Evolutionary conservation across 1,140 invertebrate genomes (phyloP).

Genomic region (Oreohelix idahoensis): DNA sequence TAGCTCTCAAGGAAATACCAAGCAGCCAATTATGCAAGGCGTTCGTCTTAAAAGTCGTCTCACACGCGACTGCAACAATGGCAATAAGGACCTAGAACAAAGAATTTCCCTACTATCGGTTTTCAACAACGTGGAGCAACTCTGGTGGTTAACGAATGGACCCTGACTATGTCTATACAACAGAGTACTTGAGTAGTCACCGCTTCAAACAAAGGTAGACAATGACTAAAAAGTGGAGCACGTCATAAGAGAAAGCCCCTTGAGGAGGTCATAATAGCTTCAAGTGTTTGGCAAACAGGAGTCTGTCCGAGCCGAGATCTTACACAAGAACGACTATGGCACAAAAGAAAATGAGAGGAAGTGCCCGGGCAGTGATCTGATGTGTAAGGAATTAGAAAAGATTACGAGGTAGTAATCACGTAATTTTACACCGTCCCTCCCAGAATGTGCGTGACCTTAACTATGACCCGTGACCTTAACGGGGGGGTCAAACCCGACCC

Average conservation of each 20-base stretch:
- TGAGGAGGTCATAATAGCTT: slow-evolving; percentile 30
- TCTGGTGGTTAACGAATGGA: slow-evolving; percentile 1
- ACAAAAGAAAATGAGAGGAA: slow-evolving; percentile 7
- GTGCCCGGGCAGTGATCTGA: not conserved
- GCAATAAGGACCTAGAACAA: not conserved
- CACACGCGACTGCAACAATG: slow-evolving; percentile 14
- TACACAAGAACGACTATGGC: not conserved
- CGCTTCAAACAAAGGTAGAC: slow-evolving; percentile 12
- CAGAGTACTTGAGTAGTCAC: not conserved
- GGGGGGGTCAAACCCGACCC: not conserved
- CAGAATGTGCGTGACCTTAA: slow-evolving; percentile 18
- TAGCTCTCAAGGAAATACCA: slow-evolving; percentile 33
- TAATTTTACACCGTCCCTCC: slow-evolving; percentile 2
- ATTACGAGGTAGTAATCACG: slow-evolving; percentile 19
- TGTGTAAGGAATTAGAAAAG: slow-evolving; percentile 27
- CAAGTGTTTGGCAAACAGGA: slow-evolving; percentile 30
- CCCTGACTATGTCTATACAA: slow-evolving; percentile 25
- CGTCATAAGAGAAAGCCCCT: slow-evolving; percentile 17
- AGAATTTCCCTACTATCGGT: not conserved
- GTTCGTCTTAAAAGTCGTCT: not conserved
- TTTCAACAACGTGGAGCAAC: not conserved
- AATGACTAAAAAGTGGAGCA: slow-evolving; percentile 23
- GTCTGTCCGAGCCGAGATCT: slow-evolving; percentile 10
- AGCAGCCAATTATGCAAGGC: slow-evolving; percentile 25
- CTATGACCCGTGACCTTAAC: slow-evolving; percentile 27